phyloP scores from a whole-genome alignment of 2,888 invertebrate genomes.

The Stenchaetothrips biformis region DNA sequence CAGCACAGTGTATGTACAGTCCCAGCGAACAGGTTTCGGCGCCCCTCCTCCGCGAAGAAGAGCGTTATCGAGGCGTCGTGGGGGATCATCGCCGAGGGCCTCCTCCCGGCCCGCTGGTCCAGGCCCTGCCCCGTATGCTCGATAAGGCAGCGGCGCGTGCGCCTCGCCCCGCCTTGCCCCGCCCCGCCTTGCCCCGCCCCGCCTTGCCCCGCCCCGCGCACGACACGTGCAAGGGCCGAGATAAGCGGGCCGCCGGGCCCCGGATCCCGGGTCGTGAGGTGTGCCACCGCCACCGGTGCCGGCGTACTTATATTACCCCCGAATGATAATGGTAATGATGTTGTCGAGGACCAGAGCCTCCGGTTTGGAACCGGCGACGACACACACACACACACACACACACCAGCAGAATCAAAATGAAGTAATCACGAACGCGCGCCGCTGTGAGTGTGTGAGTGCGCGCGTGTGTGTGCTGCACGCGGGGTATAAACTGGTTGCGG shows the following conservation, averaged over 20 bases:
- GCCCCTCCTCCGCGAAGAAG: slow-evolving; percentile 25
- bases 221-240: background rate
- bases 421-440: too few species aligned
- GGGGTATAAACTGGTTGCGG: too few species aligned
- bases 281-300: too few species aligned
- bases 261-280: background rate
- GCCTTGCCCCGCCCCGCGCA: background rate
- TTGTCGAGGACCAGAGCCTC: too few species aligned
- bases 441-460: too few species aligned
- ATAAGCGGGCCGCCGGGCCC: background rate
- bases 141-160: background rate
- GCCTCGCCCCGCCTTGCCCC: background rate
- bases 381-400: too few species aligned
- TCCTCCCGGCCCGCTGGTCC: background rate
- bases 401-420: too few species aligned
- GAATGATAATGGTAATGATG: too few species aligned
- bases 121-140: background rate
- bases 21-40: background rate
- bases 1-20: too few species aligned
- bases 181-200: background rate
- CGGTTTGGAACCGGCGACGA: too few species aligned
- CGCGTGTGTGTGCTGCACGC: too few species aligned
- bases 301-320: too few species aligned
- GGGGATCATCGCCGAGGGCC: background rate
- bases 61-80: background rate